phyloP scores from a whole-genome alignment of 2,797 vertebrate genomes.

The Myiothlypis chrysogaster region DNA sequence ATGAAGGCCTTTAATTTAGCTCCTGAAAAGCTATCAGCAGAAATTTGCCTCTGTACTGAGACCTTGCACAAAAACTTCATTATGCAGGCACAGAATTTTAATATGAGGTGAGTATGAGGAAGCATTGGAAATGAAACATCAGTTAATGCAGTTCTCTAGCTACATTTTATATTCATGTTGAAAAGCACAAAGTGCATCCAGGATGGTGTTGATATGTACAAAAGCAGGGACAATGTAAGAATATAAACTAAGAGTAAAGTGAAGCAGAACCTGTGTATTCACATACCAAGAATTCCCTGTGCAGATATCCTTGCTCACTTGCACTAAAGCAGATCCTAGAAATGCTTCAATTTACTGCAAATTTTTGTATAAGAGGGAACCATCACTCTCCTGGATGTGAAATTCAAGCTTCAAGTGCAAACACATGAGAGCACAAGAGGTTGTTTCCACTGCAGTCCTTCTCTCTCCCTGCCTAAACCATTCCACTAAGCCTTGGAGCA shows the following conservation, averaged over 20 bases:
- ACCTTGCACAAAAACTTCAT: neutral
- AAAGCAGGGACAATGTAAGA: neutral
- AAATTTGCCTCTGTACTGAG: neutral
- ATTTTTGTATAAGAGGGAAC: neutral
- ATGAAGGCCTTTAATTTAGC: neutral
- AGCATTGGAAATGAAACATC: neutral
- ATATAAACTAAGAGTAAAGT: neutral
- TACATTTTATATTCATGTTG: neutral
- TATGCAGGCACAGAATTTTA: neutral
- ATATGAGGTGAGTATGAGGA: neutral
- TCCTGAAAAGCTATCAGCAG: neutral
- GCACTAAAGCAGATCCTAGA: neutral
- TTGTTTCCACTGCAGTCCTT: neutral
- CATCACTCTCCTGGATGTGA: neutral
- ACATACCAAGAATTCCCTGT: neutral
- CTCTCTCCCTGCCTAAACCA: neutral
- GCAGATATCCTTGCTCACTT: neutral
- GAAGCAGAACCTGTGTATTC: neutral
- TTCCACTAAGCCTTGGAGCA: neutral
- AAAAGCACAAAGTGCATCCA: neutral
- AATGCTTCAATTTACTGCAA: neutral
- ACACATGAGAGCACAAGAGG: neutral
- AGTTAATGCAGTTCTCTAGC: neutral
- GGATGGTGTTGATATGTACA: neutral
- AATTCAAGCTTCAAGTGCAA: neutral